Evolutionary conservation across 2,797 vertebrate genomes (phyloP).

Genomic region (Bradypus variegatus): DNA sequence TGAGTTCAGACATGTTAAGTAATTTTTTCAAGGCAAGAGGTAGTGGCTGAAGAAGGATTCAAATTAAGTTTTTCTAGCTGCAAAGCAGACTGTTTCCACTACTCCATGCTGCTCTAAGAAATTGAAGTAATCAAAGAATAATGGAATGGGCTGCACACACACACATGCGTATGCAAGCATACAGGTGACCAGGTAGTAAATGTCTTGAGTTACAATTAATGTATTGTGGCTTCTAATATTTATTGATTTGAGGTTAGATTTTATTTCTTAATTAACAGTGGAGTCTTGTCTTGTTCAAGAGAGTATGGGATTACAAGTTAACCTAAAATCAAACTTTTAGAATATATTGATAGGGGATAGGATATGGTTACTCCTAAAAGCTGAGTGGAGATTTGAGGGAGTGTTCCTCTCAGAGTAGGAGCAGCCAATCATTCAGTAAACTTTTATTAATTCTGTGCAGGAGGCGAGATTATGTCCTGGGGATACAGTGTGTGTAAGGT

Average conservation of each 20-base stretch:
- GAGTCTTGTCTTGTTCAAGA: background rate
- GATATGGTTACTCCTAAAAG: background rate
- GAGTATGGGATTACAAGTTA: background rate
- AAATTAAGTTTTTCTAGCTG: background rate
- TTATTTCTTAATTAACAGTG: background rate
- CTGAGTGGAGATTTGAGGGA: background rate
- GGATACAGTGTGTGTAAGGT: background rate
- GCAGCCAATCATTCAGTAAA: background rate
- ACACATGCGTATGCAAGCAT: rapidly evolving
- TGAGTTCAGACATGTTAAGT: background rate
- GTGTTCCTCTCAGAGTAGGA: background rate
- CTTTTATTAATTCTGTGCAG: background rate
- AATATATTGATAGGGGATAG: background rate
- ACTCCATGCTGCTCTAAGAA: background rate
- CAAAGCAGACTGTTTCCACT: background rate
- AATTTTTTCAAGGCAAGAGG: background rate
- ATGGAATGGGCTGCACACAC: rapidly evolving
- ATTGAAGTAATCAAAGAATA: too few relatives aligned
- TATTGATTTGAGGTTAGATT: background rate
- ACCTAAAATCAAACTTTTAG: background rate
- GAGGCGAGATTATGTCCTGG: too few relatives aligned
- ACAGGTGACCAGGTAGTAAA: background rate
- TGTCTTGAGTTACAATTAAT: background rate
- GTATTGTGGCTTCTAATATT: background rate
- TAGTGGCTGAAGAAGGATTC: background rate